A percentile compares a stretch with the other conserved stretches of the same genome.
These are phyloP conservation scores for Spheniscus mendiculus DNA, from an alignment of 2,113 vertebrate species.

Conservation along the genomic window DNA sequence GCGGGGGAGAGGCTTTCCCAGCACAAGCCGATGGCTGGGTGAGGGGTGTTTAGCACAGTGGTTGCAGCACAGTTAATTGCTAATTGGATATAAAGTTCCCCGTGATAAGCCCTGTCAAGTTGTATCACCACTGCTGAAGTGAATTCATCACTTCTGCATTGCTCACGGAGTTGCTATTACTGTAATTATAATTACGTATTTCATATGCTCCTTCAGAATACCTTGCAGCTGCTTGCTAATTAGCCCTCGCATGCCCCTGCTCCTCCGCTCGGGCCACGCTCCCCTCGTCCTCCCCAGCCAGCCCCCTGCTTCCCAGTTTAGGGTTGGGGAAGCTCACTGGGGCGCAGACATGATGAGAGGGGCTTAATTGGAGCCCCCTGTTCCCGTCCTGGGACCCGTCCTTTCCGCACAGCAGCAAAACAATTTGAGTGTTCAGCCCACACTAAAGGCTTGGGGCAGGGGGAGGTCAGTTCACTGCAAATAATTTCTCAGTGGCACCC, in stretches of 20 bases:
- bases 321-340: not conserved
- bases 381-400: fast-evolving
- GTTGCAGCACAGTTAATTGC: not conserved
- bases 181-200: not conserved
- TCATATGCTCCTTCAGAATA: not conserved
- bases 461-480: not conserved
- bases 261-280: fast-evolving
- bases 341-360: fast-evolving
- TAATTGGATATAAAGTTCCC: not conserved
- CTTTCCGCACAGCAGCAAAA: not conserved
- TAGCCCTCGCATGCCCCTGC: fast-evolving
- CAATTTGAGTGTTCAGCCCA: fast-evolving
- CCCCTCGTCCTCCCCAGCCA: not conserved
- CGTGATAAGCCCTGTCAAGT: constrained; percentile 10
- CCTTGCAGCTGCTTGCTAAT: not conserved
- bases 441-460: fast-evolving
- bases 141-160: not conserved
- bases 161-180: not conserved
- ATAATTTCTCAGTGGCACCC: not conserved
- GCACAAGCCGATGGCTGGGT: fast-evolving
- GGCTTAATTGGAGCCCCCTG: not conserved
- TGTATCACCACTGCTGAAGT: not conserved
- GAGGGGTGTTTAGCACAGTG: not conserved
- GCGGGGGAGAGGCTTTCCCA: not conserved
- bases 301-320: not conserved